Evolutionary conservation across 2,113 vertebrate species (phyloP).

Genomic region (Sylvietta virens): DNA sequence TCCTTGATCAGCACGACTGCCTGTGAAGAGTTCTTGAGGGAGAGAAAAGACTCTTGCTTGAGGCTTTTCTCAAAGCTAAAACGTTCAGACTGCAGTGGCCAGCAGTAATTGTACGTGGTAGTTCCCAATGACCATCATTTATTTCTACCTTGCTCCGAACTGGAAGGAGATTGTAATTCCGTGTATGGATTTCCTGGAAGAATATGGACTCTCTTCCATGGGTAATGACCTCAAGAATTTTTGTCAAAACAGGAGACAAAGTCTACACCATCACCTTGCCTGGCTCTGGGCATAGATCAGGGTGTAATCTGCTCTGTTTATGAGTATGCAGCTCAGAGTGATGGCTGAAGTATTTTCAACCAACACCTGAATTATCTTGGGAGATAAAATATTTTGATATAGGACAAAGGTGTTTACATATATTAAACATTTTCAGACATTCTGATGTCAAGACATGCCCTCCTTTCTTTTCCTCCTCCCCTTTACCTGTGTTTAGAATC

Average conservation of each 20-base stretch:
- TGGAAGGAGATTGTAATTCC: background rate
- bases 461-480: background rate
- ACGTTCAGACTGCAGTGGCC: background rate
- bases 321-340: background rate
- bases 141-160: background rate
- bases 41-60: background rate
- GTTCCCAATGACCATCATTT: background rate
- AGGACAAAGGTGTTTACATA: background rate
- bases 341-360: background rate
- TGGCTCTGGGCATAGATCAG: background rate
- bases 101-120: background rate
- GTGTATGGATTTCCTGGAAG: background rate
- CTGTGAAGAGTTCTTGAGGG: background rate
- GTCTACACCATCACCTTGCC: accelerated
- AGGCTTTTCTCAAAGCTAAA: background rate
- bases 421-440: background rate
- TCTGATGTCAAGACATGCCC: background rate
- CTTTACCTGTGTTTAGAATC: background rate
- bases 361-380: background rate
- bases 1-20: background rate
- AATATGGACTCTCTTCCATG: background rate
- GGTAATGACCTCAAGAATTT: background rate
- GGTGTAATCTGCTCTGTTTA: background rate
- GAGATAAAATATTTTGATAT: background rate
- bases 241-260: background rate